A percentile compares a stretch with the other conserved stretches of the same genome.
Evolutionary conservation across 2,113 vertebrate species (phyloP).

Genomic region (Clarias magur): DNA sequence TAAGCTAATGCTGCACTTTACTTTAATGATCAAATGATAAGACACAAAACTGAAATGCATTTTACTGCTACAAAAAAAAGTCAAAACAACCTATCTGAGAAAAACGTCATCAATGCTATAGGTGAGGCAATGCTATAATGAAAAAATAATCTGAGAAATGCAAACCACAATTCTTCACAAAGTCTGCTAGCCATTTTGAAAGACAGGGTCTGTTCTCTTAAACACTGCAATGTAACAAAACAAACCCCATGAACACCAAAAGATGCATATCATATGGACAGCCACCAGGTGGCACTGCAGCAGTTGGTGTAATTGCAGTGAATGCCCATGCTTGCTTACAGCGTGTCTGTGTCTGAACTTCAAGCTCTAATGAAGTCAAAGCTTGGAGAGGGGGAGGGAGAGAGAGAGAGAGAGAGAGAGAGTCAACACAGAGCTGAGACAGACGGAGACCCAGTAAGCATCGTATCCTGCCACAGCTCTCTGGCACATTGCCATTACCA

Average conservation of each 20-base stretch:
- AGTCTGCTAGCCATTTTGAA: not conserved
- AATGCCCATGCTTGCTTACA: constrained; percentile 28
- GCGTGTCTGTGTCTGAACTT: constrained; percentile 56
- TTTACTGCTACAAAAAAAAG: not conserved
- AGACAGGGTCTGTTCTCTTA: no score
- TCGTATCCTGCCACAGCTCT: constrained; percentile 21
- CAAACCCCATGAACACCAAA: not conserved
- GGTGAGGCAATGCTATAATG: not conserved
- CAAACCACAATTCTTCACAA: not conserved
- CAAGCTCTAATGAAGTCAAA: constrained; percentile 52
- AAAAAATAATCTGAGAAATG: not conserved
- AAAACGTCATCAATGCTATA: not conserved
- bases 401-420: not conserved
- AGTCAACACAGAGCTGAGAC: not conserved
- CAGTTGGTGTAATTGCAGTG: constrained; percentile 43
- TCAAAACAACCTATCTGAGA: not conserved
- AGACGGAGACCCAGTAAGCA: constrained; percentile 17
- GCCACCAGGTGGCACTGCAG: constrained; percentile 53
- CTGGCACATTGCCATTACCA: constrained; percentile 39
- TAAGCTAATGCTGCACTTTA: not conserved
- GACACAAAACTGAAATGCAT: not conserved
- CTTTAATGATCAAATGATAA: not conserved
- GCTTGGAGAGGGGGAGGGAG: not conserved
- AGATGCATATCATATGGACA: not conserved
- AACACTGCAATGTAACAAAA: not conserved